Conservation (phyloP, 2,888 invertebrate genomes). For the Andrena haemorrhoa region DNA sequence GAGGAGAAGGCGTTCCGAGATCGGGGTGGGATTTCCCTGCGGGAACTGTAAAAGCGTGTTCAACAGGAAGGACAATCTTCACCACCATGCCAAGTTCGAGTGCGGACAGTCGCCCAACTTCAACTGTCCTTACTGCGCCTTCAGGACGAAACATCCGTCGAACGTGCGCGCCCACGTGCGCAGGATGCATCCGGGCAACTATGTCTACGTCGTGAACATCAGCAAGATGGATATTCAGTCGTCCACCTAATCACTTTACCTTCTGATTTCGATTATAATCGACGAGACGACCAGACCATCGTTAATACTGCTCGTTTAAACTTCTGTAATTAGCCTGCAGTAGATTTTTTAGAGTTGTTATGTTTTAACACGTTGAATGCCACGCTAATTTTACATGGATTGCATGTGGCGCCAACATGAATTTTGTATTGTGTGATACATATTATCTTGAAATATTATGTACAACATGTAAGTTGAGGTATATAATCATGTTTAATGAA, state of each 20-base stretch:
- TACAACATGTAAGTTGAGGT: no score
- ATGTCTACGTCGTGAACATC: conserved; percentile 68
- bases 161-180: conserved; percentile 80
- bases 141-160: conserved; percentile 79
- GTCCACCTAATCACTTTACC: neutral
- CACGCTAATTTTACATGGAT: no score
- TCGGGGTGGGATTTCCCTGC: conserved; percentile 63
- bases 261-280: no score
- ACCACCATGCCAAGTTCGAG: conserved; percentile 77
- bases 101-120: conserved; percentile 81
- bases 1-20: neutral
- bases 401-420: no score
- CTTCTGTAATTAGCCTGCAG: neutral
- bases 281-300: no score
- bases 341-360: neutral
- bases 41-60: conserved; percentile 77
- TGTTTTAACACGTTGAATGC: no score
- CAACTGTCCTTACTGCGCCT: conserved; percentile 81
- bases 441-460: no score
- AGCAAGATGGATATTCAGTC: conserved; percentile 48
- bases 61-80: conserved; percentile 76
- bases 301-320: no score
- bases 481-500: no score
- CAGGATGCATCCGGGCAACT: conserved; percentile 72
- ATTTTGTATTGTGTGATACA: no score